These are phyloP conservation scores for Cliona cf. orientalis DNA, from an alignment of 37 sponge, comb jelly and placozoan genomes.

Conservation along the genomic window DNA sequence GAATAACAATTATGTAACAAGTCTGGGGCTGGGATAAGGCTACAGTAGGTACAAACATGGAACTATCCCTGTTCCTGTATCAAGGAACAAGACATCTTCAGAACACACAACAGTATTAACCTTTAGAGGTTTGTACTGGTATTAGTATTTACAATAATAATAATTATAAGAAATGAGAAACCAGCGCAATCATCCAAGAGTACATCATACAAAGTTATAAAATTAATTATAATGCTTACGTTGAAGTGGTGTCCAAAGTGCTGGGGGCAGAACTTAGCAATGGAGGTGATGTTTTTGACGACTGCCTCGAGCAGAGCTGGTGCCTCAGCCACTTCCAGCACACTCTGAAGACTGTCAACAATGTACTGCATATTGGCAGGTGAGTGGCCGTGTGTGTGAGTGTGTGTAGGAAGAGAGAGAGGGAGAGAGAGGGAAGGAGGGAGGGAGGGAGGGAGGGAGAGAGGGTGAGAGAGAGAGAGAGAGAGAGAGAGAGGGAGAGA, in stretches of 20 bases:
- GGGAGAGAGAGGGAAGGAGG: too few species aligned
- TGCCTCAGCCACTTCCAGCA: conserved; percentile 65
- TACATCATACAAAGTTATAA: too few species aligned
- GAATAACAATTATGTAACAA: neutral
- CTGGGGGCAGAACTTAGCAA: conserved; percentile 53
- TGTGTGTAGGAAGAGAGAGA: neutral
- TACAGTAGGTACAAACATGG: too few species aligned
- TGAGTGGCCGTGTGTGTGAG: neutral
- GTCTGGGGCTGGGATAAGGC: neutral
- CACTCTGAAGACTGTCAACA: conserved; percentile 43
- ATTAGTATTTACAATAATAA: too few species aligned
- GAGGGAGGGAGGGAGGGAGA: neutral
- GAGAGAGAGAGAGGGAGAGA: too few species aligned
- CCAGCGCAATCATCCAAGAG: too few species aligned
- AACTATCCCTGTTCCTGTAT: neutral
- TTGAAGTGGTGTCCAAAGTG: conserved; percentile 63
- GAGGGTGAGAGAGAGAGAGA: too few species aligned
- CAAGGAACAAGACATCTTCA: too few species aligned
- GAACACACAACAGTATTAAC: too few species aligned
- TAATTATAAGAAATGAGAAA: too few species aligned
- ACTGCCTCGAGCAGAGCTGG: conserved; percentile 74
- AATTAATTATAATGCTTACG: too few species aligned
- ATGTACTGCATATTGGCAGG: conserved; percentile 17
- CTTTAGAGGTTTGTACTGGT: too few species aligned
- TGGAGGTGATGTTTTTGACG: conserved; percentile 49